Conservation (phyloP, 1,140 invertebrate species). For the Orius insidiosus region DNA sequence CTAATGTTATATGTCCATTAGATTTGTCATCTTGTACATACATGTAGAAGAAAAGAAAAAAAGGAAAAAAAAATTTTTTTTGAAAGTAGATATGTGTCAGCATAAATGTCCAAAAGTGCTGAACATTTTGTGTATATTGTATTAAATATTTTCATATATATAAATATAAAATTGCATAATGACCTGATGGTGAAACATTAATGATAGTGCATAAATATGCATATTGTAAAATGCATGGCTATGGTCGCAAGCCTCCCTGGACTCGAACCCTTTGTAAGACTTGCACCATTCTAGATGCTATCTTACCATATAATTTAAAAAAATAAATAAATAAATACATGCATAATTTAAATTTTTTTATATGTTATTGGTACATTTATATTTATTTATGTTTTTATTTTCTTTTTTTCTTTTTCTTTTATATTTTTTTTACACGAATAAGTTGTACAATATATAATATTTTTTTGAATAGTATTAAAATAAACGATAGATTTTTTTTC, state of each 20-base stretch:
- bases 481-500: no score
- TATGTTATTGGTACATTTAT: slow-evolving; percentile 9
- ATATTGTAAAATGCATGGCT: neutral
- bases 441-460: slow-evolving; percentile 3
- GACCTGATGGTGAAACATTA: slow-evolving; percentile 6
- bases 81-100: slow-evolving; percentile 7
- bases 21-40: neutral
- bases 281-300: slow-evolving; percentile 11
- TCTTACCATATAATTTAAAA: slow-evolving; percentile 10
- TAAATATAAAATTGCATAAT: slow-evolving; percentile 11
- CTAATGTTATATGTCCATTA: slow-evolving; percentile 1
- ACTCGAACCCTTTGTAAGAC: slow-evolving; percentile 1
- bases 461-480: slow-evolving; percentile 5
- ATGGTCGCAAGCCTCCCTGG: slow-evolving; percentile 3
- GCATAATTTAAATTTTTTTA: slow-evolving; percentile 10
- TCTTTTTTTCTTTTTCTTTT: no score
- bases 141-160: slow-evolving; percentile 12
- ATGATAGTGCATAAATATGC: slow-evolving; percentile 1
- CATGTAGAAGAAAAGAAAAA: slow-evolving; percentile 3
- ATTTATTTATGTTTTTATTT: slow-evolving; percentile 13
- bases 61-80: no score
- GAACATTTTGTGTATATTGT: slow-evolving; percentile 14
- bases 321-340: no score
- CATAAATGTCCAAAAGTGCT: slow-evolving; percentile 12
- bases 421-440: neutral